A percentile compares a stretch with the other conserved stretches of the same genome.
phyloP scores from a whole-genome alignment of 2,888 invertebrate genomes.

The Chrysina gloriosa region DNA sequence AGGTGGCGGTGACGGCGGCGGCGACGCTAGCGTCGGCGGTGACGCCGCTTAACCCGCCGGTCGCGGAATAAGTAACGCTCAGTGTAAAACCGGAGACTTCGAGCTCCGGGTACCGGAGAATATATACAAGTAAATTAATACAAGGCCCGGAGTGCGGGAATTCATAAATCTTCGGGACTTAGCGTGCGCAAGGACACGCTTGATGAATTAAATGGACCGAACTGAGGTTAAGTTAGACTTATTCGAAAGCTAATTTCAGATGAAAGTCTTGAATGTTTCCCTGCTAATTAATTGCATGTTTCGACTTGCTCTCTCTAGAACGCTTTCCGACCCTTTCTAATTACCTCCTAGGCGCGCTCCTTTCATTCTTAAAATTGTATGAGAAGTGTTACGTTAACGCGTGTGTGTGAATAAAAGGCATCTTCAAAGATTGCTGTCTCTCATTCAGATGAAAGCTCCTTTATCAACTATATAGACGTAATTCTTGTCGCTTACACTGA shows the following conservation, averaged over 20 bases:
- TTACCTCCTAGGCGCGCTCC: not conserved
- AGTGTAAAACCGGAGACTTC: conserved; percentile 35
- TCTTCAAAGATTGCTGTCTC: no score
- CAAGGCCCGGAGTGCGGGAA: conserved; percentile 54
- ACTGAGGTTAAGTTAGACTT: conserved; percentile 50
- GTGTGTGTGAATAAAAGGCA: no score
- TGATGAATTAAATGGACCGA: conserved; percentile 52
- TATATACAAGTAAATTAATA: conserved; percentile 56
- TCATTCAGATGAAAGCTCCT: no score
- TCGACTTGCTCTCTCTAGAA: conserved; percentile 29
- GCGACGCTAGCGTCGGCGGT: conserved; percentile 25
- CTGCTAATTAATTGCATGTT: conserved; percentile 49
- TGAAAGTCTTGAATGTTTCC: conserved; percentile 43
- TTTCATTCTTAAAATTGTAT: conserved; percentile 4
- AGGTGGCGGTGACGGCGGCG: conserved; percentile 22
- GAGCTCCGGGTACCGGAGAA: conserved; percentile 42
- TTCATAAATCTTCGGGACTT: conserved; percentile 61
- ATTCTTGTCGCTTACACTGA: no score
- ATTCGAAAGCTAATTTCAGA: conserved; percentile 51
- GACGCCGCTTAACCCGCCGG: conserved; percentile 51
- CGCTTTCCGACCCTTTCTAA: not conserved
- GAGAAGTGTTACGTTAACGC: no score
- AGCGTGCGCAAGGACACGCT: conserved; percentile 46
- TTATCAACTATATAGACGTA: no score
- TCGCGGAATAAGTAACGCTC: conserved; percentile 48